Conservation (phyloP, 2,888 invertebrate species). For the Oasisia sp. region DNA sequence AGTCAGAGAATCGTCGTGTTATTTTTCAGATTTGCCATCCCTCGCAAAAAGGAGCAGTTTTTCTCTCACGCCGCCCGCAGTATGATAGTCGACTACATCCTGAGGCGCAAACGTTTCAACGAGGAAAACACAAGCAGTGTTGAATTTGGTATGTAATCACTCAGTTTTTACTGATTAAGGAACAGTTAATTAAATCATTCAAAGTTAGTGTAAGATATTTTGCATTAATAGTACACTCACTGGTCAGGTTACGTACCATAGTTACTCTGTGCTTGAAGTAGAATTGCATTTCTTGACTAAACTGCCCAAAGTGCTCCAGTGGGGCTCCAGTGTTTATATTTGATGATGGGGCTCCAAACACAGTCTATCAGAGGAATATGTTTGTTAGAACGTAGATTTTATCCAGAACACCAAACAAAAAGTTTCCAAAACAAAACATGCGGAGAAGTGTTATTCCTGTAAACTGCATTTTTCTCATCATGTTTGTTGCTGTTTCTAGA, state of each 20-base stretch:
- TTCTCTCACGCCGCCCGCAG: slow-evolving; percentile 88
- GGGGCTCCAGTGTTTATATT: too few species aligned
- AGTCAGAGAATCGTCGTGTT: neutral
- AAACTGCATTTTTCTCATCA: neutral
- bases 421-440: neutral
- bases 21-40: slow-evolving; percentile 79
- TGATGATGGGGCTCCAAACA: too few species aligned
- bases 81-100: slow-evolving; percentile 90
- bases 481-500: neutral
- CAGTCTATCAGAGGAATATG: too few species aligned
- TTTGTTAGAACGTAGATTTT: too few species aligned
- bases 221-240: too few species aligned
- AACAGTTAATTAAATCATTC: neutral
- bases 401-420: neutral
- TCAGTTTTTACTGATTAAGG: neutral
- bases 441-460: neutral
- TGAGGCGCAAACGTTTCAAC: slow-evolving; percentile 85
- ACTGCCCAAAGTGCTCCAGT: too few species aligned
- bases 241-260: too few species aligned
- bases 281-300: too few species aligned
- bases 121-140: slow-evolving; percentile 61
- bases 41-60: slow-evolving; percentile 77
- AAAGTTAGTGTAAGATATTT: too few species aligned
- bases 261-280: too few species aligned
- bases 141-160: slow-evolving; percentile 52